Percentiles rank a stretch among this genome's conserved stretches.
phyloP scores from a whole-genome alignment of 2,797 vertebrate species.

The Orientallactaga sibirica region DNA sequence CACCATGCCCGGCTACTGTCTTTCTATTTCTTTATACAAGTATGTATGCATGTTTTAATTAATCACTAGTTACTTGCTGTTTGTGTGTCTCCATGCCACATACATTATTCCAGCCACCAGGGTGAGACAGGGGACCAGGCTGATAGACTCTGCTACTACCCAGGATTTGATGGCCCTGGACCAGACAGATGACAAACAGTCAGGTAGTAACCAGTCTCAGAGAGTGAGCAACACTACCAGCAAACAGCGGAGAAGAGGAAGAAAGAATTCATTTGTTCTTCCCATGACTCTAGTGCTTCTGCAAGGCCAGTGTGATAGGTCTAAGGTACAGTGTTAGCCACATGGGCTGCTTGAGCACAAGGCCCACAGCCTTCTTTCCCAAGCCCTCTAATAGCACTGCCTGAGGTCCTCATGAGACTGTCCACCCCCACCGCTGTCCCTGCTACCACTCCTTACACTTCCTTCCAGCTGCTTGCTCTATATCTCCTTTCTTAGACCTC shows the following conservation, averaged over 20 bases:
- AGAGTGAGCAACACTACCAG: not conserved
- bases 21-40: not conserved
- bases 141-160: not conserved
- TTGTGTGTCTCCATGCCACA: not conserved
- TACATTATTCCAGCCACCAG: not conserved
- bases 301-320: not conserved
- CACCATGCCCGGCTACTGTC: too few species aligned
- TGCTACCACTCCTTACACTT: not conserved
- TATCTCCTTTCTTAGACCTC: not conserved
- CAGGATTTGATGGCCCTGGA: not conserved
- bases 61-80: not conserved
- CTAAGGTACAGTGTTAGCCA: not conserved
- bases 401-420: not conserved
- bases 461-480: not conserved
- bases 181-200: not conserved
- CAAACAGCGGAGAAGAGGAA: too few species aligned
- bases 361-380: not conserved
- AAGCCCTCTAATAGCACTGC: not conserved
- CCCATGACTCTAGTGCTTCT: not conserved
- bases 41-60: too few species aligned
- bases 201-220: fast-evolving
- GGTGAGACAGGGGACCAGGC: not conserved
- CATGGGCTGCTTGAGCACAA: not conserved
- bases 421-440: not conserved
- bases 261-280: not conserved